Base-by-base conservation (phyloP, 2,888 invertebrate genomes). In the Unio pictorum region DNA sequence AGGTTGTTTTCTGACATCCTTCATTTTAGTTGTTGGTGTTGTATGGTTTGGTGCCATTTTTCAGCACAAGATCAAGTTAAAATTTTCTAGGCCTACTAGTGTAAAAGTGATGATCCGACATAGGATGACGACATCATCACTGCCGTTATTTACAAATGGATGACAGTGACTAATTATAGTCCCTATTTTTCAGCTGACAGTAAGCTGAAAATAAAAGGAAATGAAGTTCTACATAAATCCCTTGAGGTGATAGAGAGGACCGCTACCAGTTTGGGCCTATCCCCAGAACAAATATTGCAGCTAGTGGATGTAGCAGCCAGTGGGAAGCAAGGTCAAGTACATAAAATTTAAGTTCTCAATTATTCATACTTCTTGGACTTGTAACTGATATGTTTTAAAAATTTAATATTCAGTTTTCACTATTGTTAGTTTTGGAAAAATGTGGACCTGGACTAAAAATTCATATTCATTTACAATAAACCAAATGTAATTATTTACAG, bases 241-340 rank as follows among this genome's bases (percentile, higher is more conserved):
- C 66, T 85, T 23, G 81, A 82, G n/a, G 77, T 71, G 18, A 75
- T 86, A 60, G 81, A 84, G 60, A 69, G 72, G 15, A 75, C 72
- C 34, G 70, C 84, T 15, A 70, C 66, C 34, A 73, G 73, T 18
- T 60, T 72, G 54, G 86, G 86, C 2, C 69, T 86, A 59, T 66
- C 72, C 20, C 76, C 84, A 4, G 73, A 79, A 8, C 77, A 83
- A 59, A 83, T 86, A 30, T 61, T 64, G 56, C 58, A 65, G 7
- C 72, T 86, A 4, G 66, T 84, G 18, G 82, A 82, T 71, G 78
- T 83, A 20, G 84, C 82, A 28, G 80, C 81, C 3, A 74, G 74
- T 64, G 74, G 77, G 20, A 67, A 75, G 23, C 77, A 80, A 68
- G 78, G 84, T 23, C 23, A 23, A 23, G 23, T 81, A 75, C n/a